Evolutionary conservation across 2,113 vertebrate genomes (phyloP).

Genomic region (Delphinus delphis): DNA sequence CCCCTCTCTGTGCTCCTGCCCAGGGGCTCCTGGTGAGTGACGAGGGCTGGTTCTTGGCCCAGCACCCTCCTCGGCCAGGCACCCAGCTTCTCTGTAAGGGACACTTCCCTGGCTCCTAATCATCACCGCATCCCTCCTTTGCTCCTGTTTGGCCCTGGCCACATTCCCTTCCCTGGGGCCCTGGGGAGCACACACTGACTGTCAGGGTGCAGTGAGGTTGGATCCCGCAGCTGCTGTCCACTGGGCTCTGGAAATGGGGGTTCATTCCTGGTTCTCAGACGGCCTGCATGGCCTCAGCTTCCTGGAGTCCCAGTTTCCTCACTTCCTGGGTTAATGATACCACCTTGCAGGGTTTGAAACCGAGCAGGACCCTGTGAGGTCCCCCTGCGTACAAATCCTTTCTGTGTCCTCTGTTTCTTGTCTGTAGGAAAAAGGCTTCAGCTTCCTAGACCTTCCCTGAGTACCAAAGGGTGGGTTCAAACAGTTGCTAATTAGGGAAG

Average conservation of each 20-base stretch:
- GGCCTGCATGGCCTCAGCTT: not conserved
- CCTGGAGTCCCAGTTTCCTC: not conserved
- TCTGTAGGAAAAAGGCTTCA: not conserved
- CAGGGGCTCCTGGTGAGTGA: not conserved
- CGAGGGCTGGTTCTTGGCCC: not conserved
- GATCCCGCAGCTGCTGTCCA: fast-evolving
- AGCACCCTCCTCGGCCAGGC: not conserved
- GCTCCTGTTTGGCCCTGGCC: too few relatives aligned
- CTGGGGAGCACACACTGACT: not conserved
- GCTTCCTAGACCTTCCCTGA: not conserved
- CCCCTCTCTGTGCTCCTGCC: too few relatives aligned
- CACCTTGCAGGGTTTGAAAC: not conserved
- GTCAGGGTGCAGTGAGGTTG: not conserved
- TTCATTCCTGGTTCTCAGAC: not conserved
- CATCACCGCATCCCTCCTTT: not conserved
- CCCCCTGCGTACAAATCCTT: not conserved
- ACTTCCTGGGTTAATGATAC: not conserved
- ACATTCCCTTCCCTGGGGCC: fast-evolving
- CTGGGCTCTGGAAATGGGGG: not conserved
- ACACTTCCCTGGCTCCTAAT: fast-evolving
- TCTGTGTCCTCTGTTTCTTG: not conserved
- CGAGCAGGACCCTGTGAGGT: not conserved
- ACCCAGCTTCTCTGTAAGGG: not conserved
- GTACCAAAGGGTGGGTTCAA: not conserved
- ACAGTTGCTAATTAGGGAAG: not conserved